A percentile compares a stretch with the other conserved stretches of the same genome.
These are phyloP conservation scores for Tyrannus savana DNA, from an alignment of 2,113 vertebrate genomes.

Conservation along the genomic window DNA sequence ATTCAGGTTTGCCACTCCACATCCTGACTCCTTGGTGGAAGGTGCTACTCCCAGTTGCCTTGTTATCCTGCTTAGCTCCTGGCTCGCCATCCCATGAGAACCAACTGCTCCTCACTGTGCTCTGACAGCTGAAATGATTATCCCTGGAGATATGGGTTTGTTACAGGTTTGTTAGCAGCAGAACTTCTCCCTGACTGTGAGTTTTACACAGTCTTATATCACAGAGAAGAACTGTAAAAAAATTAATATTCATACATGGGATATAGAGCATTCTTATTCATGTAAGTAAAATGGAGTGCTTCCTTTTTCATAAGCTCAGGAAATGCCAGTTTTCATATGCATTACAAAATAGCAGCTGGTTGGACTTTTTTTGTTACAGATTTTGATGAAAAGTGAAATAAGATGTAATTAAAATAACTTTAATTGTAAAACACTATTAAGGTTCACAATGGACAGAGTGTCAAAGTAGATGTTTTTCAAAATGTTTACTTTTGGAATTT, in stretches of 20 bases:
- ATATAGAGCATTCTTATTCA: background rate
- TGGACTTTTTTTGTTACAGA: background rate
- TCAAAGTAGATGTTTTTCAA: background rate
- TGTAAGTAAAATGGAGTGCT: background rate
- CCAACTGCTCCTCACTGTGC: background rate
- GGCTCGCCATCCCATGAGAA: rapidly evolving
- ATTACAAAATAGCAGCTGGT: background rate
- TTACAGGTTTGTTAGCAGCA: background rate
- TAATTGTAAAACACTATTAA: background rate
- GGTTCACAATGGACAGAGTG: background rate
- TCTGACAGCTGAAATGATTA: background rate
- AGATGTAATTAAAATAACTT: background rate
- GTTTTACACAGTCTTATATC: background rate
- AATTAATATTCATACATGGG: background rate
- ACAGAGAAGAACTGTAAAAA: background rate
- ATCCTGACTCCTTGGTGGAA: background rate
- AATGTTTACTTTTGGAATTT: background rate
- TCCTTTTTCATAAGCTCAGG: background rate
- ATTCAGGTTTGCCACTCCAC: background rate
- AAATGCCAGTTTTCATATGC: background rate
- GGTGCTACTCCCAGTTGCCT: background rate
- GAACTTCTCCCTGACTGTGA: background rate
- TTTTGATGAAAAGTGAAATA: background rate
- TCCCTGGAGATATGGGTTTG: background rate
- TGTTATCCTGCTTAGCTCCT: background rate